These are phyloP conservation scores for Teleogryllus occipitalis DNA, from an alignment of 1,140 invertebrate genomes.

Conservation along the genomic window DNA sequence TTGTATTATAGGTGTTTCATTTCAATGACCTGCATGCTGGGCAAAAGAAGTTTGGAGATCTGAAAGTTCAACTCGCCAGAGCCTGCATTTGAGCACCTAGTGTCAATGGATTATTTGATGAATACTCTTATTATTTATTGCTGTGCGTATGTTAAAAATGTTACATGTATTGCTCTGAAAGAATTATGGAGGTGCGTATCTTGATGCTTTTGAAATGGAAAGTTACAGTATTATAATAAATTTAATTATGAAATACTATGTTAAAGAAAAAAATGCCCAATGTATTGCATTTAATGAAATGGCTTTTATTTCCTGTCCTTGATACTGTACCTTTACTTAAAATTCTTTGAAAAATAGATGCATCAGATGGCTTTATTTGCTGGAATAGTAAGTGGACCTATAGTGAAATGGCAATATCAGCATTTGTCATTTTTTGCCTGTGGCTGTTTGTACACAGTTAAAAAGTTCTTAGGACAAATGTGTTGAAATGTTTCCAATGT, in stretches of 20 bases:
- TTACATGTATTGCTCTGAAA: neutral
- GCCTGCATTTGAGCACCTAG: neutral
- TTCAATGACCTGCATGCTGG: neutral
- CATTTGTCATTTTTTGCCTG: no score
- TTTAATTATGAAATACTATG: neutral
- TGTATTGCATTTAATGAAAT: no score
- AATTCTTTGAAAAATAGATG: no score
- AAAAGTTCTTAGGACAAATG: no score
- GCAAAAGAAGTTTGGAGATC: neutral
- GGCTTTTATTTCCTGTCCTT: no score
- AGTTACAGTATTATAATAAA: neutral
- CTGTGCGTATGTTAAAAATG: neutral
- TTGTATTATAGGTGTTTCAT: constrained; percentile 10
- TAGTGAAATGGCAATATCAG: no score
- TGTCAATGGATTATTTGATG: neutral
- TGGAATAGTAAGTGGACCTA: no score
- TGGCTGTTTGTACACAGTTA: no score
- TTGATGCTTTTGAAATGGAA: neutral
- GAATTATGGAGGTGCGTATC: neutral
- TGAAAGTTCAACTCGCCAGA: neutral
- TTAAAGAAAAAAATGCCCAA: no score
- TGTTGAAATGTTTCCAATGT: no score
- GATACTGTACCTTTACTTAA: no score
- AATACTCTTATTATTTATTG: neutral
- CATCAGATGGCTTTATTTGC: no score